Base-by-base conservation (phyloP, 2,113 vertebrate species). In the Scalopus aquaticus region DNA sequence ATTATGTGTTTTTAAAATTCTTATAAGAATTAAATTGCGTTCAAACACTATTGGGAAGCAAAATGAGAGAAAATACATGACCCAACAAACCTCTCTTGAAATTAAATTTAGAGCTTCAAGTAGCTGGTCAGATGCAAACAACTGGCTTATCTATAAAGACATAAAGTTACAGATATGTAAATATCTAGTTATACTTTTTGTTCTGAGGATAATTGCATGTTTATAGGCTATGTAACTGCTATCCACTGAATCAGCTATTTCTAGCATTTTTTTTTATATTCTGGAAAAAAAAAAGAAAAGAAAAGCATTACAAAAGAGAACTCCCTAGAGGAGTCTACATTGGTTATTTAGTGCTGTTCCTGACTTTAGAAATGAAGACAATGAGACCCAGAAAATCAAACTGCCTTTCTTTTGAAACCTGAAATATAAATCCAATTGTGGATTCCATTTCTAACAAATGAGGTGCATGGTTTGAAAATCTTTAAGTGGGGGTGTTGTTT, bases 401-500 rank as follows among this genome's bases (percentile, higher is more conserved):
- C 26, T 86, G 76, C 87, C 28, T 85, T 93, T 73, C 74, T 69
- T 54, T 46, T 93, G 77, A 87, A 93, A 56, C 42, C 30, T 77
- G 65, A 95, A 90, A 87, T 70, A 93, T 46, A 78, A 93, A 88
- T 88, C 54, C 22, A 69, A 67, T 35, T 85, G 72, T 95, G n/a
- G 60, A 93, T 90, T 80, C 72, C 30, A 74, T 90, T 95, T 95
- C 83, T 90, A 93, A 78, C 78, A 87, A 91, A 44, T 73, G 35
- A 93, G 72, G 69, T 79, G 69, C 35, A 54, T 58, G 8, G 46
- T 67, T 88, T 77, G 88, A 73, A 73, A 64, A 81, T 95, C 56
- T 90, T 92, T 95, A 91, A 87, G 73, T 72, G 87, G 49, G 62
- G 65, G 54, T 87, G 62, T 90, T 93, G 92, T 92, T 95, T 93